phyloP scores from a whole-genome alignment of 2,797 vertebrate genomes.

The Myotis myotis region DNA sequence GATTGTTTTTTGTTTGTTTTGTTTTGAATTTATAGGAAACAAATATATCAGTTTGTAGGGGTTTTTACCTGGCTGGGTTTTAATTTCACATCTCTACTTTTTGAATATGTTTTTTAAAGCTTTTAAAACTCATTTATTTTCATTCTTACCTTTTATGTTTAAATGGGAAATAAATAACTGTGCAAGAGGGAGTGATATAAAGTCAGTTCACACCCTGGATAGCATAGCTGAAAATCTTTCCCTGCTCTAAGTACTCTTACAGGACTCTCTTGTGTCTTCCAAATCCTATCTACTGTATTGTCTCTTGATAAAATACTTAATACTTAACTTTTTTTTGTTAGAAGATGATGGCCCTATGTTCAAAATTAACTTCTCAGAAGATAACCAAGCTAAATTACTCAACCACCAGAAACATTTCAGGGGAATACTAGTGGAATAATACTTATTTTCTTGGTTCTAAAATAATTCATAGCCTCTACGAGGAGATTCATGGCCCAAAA shows the following conservation, averaged over 20 bases:
- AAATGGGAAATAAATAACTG: constrained; percentile 27
- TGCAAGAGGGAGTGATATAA: neutral
- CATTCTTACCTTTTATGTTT: constrained; percentile 32
- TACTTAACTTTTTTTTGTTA: neutral
- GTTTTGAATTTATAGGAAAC: constrained; percentile 32
- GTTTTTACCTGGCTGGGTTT: neutral
- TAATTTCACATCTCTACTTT: constrained; percentile 34
- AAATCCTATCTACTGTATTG: neutral
- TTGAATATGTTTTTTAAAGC: neutral
- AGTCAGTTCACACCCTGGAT: neutral
- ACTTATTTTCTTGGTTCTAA: constrained; percentile 36
- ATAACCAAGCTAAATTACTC: constrained; percentile 45
- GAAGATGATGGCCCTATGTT: neutral
- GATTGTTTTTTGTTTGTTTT: neutral
- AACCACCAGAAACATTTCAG: constrained; percentile 23
- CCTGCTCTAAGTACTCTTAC: neutral
- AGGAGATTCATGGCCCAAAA: neutral
- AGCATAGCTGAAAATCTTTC: neutral
- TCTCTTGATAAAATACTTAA: constrained; percentile 19
- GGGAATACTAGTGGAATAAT: constrained; percentile 8
- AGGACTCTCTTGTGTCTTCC: neutral
- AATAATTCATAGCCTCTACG: constrained; percentile 13
- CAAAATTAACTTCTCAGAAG: constrained; percentile 24
- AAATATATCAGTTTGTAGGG: neutral
- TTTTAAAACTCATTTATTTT: constrained; percentile 52